These are phyloP conservation scores for Pteria penguin DNA, from an alignment of 2,888 invertebrate species.

Conservation along the genomic window DNA sequence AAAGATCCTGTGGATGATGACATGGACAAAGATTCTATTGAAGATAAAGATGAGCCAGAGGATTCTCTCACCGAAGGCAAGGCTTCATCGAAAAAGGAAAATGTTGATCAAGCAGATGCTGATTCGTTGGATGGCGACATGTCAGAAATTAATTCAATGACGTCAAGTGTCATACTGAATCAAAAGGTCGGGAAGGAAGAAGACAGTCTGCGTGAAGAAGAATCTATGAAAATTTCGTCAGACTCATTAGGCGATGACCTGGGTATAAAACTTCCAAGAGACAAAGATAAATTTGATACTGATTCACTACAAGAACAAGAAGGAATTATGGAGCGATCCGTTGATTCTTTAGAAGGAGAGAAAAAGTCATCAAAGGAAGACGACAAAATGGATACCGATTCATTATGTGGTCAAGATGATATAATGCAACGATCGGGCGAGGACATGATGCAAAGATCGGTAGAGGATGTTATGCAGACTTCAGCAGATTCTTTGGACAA, in stretches of 20 bases:
- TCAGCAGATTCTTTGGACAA: slow-evolving; percentile 70
- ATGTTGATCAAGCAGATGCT: slow-evolving; percentile 63
- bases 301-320: slow-evolving; percentile 62
- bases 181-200: slow-evolving; percentile 54
- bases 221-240: slow-evolving; percentile 45
- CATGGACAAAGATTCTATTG: slow-evolving; percentile 69
- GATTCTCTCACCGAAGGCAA: slow-evolving; percentile 70
- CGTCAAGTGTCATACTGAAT: slow-evolving; percentile 69
- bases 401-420: slow-evolving; percentile 61
- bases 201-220: slow-evolving; percentile 62
- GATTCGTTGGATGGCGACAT: slow-evolving; percentile 74
- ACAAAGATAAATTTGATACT: slow-evolving; percentile 57
- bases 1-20: slow-evolving; percentile 52
- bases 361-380: slow-evolving; percentile 30
- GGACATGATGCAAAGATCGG: slow-evolving; percentile 60
- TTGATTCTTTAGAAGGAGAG: slow-evolving; percentile 72
- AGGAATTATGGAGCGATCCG: slow-evolving; percentile 68
- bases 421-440: slow-evolving; percentile 45
- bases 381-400: slow-evolving; percentile 53
- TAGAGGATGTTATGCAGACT: slow-evolving; percentile 62
- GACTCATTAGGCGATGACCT: slow-evolving; percentile 42
- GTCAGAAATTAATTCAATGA: slow-evolving; percentile 72
- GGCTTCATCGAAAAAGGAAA: slow-evolving; percentile 56
- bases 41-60: slow-evolving; percentile 69
- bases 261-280: slow-evolving; percentile 36